phyloP scores from a whole-genome alignment of 2,113 vertebrate species.

The Nibea coibor region DNA sequence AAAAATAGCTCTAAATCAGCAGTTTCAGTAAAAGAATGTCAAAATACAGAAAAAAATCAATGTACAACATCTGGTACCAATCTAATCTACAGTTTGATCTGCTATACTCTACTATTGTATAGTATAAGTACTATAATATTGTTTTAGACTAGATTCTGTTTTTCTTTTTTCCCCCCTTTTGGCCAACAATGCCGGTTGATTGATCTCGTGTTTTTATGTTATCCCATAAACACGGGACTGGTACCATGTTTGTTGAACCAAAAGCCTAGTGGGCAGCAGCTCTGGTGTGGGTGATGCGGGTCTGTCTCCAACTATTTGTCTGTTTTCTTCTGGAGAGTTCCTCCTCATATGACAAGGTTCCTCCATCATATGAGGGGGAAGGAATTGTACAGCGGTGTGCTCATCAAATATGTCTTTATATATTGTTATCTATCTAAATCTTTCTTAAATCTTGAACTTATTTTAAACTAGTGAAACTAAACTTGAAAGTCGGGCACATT shows the following conservation, averaged over 20 bases:
- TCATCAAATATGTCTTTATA: too few species aligned
- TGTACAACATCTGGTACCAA: not conserved
- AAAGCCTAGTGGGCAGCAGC: slow-evolving; percentile 17
- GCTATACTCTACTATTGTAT: not conserved
- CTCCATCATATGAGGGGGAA: not conserved
- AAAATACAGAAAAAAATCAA: not conserved
- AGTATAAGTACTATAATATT: too few species aligned
- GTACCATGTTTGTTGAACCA: slow-evolving; percentile 50
- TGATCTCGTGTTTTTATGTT: slow-evolving; percentile 56
- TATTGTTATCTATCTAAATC: not conserved
- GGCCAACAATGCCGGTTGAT: not conserved
- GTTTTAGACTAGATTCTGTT: not conserved
- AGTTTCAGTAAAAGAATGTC: not conserved
- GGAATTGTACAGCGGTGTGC: not conserved
- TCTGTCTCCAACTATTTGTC: slow-evolving; percentile 2
- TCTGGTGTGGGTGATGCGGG: slow-evolving; percentile 41
- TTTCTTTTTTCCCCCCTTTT: not conserved
- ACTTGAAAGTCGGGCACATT: not conserved
- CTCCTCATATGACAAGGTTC: not conserved
- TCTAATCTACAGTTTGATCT: not conserved
- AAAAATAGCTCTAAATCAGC: not conserved
- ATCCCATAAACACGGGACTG: slow-evolving; percentile 46
- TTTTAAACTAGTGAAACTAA: not conserved
- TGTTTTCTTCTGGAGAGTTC: not conserved
- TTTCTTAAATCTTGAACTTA: not conserved